These are phyloP conservation scores for Ostrea edulis DNA, from an alignment of 1,140 invertebrate species.

Conservation along the genomic window DNA sequence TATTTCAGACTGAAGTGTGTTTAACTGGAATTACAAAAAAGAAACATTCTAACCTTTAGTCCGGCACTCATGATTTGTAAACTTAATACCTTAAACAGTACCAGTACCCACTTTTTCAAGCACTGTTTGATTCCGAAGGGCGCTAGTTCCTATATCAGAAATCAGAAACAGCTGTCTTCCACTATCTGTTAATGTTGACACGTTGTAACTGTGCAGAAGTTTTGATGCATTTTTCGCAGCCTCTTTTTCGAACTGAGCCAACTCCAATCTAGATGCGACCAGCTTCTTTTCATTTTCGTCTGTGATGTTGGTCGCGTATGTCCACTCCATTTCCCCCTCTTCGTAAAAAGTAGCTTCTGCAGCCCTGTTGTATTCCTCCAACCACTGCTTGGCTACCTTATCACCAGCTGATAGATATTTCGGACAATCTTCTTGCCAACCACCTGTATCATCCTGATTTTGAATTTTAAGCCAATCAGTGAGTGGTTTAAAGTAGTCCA, in stretches of 20 bases:
- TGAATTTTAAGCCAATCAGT: conserved; percentile 86
- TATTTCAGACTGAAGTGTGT: conserved; percentile 75
- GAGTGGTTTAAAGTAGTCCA: conserved; percentile 81
- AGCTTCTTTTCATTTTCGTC: conserved; percentile 42
- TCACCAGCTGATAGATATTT: conserved; percentile 40
- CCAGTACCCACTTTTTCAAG: conserved; percentile 74
- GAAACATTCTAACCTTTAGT: neutral
- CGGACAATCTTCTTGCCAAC: conserved; percentile 60
- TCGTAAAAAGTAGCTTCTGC: conserved; percentile 41
- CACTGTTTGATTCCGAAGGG: conserved; percentile 79
- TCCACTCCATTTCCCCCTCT: conserved; percentile 57
- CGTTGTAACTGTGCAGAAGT: conserved; percentile 82
- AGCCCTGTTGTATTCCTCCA: conserved; percentile 55
- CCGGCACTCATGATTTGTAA: neutral
- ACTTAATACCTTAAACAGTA: conserved; percentile 56
- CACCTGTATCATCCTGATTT: conserved; percentile 64
- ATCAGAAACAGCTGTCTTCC: conserved; percentile 88
- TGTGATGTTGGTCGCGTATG: conserved; percentile 68
- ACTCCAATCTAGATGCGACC: conserved; percentile 41
- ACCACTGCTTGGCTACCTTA: conserved; percentile 48
- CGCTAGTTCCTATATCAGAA: conserved; percentile 88
- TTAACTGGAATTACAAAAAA: conserved; percentile 66
- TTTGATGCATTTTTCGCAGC: conserved; percentile 68
- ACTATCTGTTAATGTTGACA: conserved; percentile 85
- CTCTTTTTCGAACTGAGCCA: conserved; percentile 68